phyloP scores from a whole-genome alignment of 1,140 invertebrate genomes.

The Atta colombica region DNA sequence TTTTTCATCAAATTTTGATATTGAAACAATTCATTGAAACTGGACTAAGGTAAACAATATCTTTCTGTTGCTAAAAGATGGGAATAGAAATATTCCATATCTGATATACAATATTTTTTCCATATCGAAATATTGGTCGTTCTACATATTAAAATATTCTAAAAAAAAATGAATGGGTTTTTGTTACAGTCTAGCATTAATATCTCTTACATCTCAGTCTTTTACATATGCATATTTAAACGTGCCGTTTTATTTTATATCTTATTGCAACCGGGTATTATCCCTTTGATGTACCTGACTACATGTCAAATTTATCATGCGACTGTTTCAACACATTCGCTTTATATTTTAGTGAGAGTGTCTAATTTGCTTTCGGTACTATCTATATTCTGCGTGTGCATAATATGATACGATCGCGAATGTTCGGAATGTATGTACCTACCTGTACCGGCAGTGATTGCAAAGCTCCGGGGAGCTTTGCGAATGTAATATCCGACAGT shows the following conservation, averaged over 20 bases:
- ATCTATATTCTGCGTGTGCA: slow-evolving; percentile 54
- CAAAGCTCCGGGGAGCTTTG: slow-evolving; percentile 60
- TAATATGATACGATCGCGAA: slow-evolving; percentile 51
- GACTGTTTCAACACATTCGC: not conserved
- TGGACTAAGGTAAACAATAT: not conserved
- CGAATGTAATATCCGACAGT: slow-evolving; percentile 58
- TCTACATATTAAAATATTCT: not conserved
- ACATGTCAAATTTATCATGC: slow-evolving; percentile 32
- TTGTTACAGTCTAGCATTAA: not conserved
- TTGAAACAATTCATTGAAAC: not conserved
- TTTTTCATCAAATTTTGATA: not conserved
- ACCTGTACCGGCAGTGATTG: slow-evolving; percentile 50
- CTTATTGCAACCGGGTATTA: not conserved
- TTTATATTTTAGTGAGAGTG: slow-evolving; percentile 31
- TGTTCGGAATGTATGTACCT: slow-evolving; percentile 55
- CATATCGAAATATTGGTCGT: not conserved
- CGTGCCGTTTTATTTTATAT: not conserved
- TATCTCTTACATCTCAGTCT: not conserved
- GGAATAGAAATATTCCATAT: not conserved
- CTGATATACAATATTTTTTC: slow-evolving; percentile 1
- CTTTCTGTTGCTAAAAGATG: slow-evolving; percentile 8
- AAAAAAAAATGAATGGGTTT: slow-evolving; percentile 5
- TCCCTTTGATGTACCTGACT: not conserved
- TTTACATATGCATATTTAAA: not conserved
- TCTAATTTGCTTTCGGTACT: slow-evolving; percentile 44